Evolutionary conservation across 2,888 invertebrate species (phyloP).

Genomic region (Heliconius ismenius): DNA sequence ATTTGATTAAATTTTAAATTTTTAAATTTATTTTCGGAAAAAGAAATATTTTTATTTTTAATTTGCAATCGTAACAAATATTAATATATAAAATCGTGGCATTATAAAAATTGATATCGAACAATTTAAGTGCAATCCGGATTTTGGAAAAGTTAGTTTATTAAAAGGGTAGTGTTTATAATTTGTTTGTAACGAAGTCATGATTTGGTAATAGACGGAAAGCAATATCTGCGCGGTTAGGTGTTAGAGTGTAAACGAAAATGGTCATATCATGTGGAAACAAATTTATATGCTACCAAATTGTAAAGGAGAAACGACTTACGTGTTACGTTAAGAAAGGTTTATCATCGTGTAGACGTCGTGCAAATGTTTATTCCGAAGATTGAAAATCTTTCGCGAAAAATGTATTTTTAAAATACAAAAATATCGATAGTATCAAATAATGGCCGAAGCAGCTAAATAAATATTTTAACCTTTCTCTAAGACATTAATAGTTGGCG

Average conservation of each 20-base stretch:
- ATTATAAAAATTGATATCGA: slow-evolving; percentile 57
- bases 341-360: slow-evolving; percentile 69
- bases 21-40: slow-evolving; percentile 62
- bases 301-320: slow-evolving; percentile 66
- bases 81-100: slow-evolving; percentile 56
- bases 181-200: slow-evolving; percentile 48
- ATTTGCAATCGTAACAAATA: slow-evolving; percentile 60
- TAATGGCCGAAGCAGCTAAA: slow-evolving; percentile 40
- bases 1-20: slow-evolving; percentile 71
- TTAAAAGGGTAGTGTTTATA: slow-evolving; percentile 42
- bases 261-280: slow-evolving; percentile 79
- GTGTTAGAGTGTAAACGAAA: slow-evolving; percentile 64
- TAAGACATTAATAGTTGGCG: slow-evolving; percentile 47
- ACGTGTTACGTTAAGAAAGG: slow-evolving; percentile 69
- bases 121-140: slow-evolving; percentile 66
- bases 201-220: slow-evolving; percentile 55
- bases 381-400: slow-evolving; percentile 77
- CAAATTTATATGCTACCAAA: slow-evolving; percentile 70
- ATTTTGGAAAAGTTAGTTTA: slow-evolving; percentile 51
- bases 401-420: slow-evolving; percentile 78
- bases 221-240: slow-evolving; percentile 70
- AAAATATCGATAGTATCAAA: slow-evolving; percentile 40
- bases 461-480: slow-evolving; percentile 42
- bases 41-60: slow-evolving; percentile 65
- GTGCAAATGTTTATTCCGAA: slow-evolving; percentile 67